phyloP scores from a whole-genome alignment of 2,888 invertebrate genomes.

The Volucella bombylans region DNA sequence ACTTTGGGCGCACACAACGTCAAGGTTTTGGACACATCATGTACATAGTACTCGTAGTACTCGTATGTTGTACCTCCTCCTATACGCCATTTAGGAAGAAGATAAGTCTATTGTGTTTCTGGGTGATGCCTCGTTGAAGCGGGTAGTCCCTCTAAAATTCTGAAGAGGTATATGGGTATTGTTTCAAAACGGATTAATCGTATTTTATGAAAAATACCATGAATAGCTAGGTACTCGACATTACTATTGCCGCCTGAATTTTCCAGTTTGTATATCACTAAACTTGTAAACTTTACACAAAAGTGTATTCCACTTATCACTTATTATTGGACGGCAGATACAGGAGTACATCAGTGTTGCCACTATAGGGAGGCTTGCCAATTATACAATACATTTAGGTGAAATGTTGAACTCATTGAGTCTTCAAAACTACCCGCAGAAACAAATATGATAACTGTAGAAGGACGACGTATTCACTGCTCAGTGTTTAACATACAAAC shows the following conservation, averaged over 20 bases:
- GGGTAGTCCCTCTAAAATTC: not conserved
- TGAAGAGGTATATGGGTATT: not conserved
- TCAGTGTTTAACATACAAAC: too few relatives aligned
- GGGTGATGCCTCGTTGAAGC: not conserved
- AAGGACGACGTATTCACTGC: too few relatives aligned
- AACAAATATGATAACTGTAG: too few relatives aligned
- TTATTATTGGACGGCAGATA: slow-evolving; percentile 23
- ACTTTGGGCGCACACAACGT: slow-evolving; percentile 9
- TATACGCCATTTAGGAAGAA: not conserved
- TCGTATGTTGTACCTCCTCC: too few relatives aligned
- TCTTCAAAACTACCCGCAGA: too few relatives aligned
- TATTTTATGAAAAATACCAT: slow-evolving; percentile 36
- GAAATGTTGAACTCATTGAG: too few relatives aligned
- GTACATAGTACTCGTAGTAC: too few relatives aligned
- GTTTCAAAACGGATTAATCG: slow-evolving; percentile 35
- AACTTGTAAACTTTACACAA: slow-evolving; percentile 41
- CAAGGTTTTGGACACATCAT: not conserved
- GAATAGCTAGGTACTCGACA: slow-evolving; percentile 35
- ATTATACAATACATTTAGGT: too few relatives aligned
- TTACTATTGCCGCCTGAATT: slow-evolving; percentile 2
- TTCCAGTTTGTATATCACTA: slow-evolving; percentile 22
- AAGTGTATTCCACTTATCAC: slow-evolving; percentile 59
- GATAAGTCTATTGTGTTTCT: slow-evolving; percentile 37
- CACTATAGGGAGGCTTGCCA: too few relatives aligned
- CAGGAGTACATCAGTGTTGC: not conserved